Conservation (phyloP, 64 coral and sea anemone species). For the Pocillopora damicornis region DNA sequence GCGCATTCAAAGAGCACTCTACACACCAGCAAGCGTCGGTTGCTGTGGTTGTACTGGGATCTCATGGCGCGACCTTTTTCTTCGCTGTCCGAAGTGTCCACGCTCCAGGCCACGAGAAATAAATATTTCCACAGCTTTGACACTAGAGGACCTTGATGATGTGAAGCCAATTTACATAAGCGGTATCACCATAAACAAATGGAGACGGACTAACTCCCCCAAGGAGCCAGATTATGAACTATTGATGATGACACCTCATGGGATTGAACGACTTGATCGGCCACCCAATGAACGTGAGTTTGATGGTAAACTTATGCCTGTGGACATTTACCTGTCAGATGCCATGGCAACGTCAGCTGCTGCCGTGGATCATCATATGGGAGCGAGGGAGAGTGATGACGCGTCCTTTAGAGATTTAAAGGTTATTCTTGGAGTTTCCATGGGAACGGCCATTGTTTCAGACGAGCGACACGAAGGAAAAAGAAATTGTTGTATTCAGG, state of each 20-base stretch:
- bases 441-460: slow-evolving; percentile 34
- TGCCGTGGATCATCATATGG: slow-evolving; percentile 42
- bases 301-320: slow-evolving; percentile 26
- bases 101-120: neutral
- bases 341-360: slow-evolving; percentile 45
- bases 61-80: slow-evolving; percentile 31
- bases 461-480: slow-evolving; percentile 23
- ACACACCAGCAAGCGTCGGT: slow-evolving; percentile 14
- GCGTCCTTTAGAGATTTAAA: slow-evolving; percentile 28
- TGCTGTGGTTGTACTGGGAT: slow-evolving; percentile 7
- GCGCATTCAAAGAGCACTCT: slow-evolving; percentile 28
- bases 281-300: slow-evolving; percentile 11
- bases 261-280: slow-evolving; percentile 27
- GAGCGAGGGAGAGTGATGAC: slow-evolving; percentile 1
- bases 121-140: slow-evolving; percentile 1
- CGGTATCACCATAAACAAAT: slow-evolving; percentile 32
- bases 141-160: slow-evolving; percentile 39
- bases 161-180: slow-evolving; percentile 35
- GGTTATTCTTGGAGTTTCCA: slow-evolving; percentile 31
- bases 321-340: slow-evolving; percentile 23
- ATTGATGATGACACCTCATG: slow-evolving; percentile 18
- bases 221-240: slow-evolving; percentile 37
- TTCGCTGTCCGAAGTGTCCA: slow-evolving; percentile 15
- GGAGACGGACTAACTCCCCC: neutral
- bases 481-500: slow-evolving; percentile 30